Conservation (phyloP, 1,140 invertebrate species). For the Philotrypesis tridentata region DNA sequence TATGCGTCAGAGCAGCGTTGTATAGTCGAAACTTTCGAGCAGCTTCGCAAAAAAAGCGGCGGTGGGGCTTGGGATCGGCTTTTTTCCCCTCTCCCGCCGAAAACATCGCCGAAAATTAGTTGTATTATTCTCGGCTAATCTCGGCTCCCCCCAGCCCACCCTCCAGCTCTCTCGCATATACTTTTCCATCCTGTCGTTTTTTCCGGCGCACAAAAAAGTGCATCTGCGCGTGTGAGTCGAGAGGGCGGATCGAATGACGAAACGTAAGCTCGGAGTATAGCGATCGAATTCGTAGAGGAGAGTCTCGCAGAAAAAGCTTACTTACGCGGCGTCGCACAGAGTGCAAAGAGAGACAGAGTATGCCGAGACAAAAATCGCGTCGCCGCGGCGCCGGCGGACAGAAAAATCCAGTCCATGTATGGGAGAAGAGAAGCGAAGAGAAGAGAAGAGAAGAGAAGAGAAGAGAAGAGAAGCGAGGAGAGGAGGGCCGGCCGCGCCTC, state of each 20-base stretch:
- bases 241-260: slow-evolving; percentile 39
- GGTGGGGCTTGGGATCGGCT: too few species aligned
- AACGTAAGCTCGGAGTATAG: slow-evolving; percentile 41
- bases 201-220: slow-evolving; percentile 7
- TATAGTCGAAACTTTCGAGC: too few species aligned
- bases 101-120: slow-evolving; percentile 30
- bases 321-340: slow-evolving; percentile 19
- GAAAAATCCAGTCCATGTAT: too few species aligned
- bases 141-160: too few species aligned
- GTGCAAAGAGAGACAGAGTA: background rate
- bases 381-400: too few species aligned
- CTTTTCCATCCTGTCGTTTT: slow-evolving; percentile 42
- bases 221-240: background rate
- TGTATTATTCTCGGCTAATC: slow-evolving; percentile 33
- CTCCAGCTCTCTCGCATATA: slow-evolving; percentile 1
- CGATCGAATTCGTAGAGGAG: slow-evolving; percentile 29
- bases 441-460: too few species aligned
- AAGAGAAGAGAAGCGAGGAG: too few species aligned
- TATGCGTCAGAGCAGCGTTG: background rate
- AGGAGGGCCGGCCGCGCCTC: too few species aligned
- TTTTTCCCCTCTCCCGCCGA: background rate
- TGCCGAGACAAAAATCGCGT: slow-evolving; percentile 38
- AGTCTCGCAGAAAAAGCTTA: slow-evolving; percentile 32
- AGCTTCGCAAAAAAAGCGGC: too few species aligned
- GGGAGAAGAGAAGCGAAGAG: too few species aligned